Percentiles rank a stretch among this genome's conserved stretches.
phyloP scores from a whole-genome alignment of 1,140 invertebrate species.

The Parasteatoda tepidariorum region DNA sequence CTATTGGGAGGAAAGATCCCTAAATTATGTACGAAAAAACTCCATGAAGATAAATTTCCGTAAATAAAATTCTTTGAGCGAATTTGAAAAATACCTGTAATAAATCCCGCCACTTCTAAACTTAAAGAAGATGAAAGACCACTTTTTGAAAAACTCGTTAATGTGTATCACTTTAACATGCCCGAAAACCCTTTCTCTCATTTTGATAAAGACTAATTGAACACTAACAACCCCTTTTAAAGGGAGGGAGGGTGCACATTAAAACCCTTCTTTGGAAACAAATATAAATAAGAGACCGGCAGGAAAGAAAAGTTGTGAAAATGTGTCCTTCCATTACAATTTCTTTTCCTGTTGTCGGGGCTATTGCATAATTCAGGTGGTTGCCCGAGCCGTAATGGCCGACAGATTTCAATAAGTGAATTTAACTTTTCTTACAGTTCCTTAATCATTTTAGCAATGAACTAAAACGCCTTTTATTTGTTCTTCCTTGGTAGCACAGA shows the following conservation, averaged over 20 bases:
- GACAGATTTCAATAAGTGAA: constrained; percentile 60
- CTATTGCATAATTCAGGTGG: constrained; percentile 54
- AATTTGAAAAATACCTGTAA: too few relatives aligned
- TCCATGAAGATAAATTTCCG: too few relatives aligned
- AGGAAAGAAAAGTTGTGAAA: constrained; percentile 51
- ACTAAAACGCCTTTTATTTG: constrained; percentile 59
- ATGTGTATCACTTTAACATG: constrained; percentile 38
- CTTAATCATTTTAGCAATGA: constrained; percentile 61
- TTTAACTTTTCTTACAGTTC: constrained; percentile 59
- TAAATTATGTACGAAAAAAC: too few relatives aligned
- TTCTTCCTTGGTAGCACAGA: constrained; percentile 6
- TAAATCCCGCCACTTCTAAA: neutral
- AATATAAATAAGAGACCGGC: constrained; percentile 14
- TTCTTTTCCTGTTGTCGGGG: neutral
- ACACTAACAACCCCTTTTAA: constrained; percentile 34
- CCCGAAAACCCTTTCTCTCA: neutral
- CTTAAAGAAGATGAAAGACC: too few relatives aligned
- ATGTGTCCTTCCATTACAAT: constrained; percentile 44
- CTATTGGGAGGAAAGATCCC: too few relatives aligned
- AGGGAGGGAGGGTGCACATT: constrained; percentile 11
- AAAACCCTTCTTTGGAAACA: constrained; percentile 47
- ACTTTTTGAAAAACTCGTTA: too few relatives aligned
- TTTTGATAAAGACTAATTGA: constrained; percentile 55
- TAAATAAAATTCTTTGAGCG: too few relatives aligned
- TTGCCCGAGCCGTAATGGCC: constrained; percentile 43